phyloP scores from a whole-genome alignment of 2,888 invertebrate species.

The Kryphioiulus occultus region DNA sequence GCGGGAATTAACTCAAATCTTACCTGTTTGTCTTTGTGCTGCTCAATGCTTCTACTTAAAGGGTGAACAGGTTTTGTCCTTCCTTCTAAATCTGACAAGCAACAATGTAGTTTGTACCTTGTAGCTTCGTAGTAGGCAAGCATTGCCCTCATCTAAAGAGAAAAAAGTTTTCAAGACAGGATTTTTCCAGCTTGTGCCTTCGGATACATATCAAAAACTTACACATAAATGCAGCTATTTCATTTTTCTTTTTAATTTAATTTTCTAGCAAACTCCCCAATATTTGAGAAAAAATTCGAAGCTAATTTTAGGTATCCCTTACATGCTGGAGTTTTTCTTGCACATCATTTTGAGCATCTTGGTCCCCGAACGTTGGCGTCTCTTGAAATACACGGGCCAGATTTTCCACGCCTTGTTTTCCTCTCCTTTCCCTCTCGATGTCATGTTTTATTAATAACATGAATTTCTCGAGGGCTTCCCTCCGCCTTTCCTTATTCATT shows the following conservation, averaged over 20 bases:
- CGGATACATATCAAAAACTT: no score
- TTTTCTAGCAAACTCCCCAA: no score
- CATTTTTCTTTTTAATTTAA: no score
- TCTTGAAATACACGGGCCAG: constrained; percentile 85
- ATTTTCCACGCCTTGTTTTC: constrained; percentile 87
- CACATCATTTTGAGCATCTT: constrained; percentile 89
- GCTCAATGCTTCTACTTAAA: constrained; percentile 83
- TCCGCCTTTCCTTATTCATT: constrained; percentile 90
- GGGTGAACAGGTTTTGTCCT: constrained; percentile 80
- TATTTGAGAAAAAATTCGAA: no score
- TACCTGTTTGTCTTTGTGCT: constrained; percentile 86
- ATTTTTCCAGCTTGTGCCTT: no score
- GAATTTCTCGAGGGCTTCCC: constrained; percentile 84
- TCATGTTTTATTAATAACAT: constrained; percentile 86
- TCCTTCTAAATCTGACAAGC: constrained; percentile 82
- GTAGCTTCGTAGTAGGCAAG: constrained; percentile 90
- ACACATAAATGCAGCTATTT: no score
- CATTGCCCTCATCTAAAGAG: constrained; percentile 85
- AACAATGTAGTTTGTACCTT: constrained; percentile 84
- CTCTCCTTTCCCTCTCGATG: constrained; percentile 86
- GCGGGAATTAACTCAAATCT: neutral
- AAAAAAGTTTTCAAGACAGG: no score
- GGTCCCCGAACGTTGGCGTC: constrained; percentile 83
- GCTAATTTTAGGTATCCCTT: constrained; percentile 61
- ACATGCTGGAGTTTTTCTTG: constrained; percentile 92